phyloP scores from a whole-genome alignment of 2,797 vertebrate genomes.

The Synaphobranchus kaupii region DNA sequence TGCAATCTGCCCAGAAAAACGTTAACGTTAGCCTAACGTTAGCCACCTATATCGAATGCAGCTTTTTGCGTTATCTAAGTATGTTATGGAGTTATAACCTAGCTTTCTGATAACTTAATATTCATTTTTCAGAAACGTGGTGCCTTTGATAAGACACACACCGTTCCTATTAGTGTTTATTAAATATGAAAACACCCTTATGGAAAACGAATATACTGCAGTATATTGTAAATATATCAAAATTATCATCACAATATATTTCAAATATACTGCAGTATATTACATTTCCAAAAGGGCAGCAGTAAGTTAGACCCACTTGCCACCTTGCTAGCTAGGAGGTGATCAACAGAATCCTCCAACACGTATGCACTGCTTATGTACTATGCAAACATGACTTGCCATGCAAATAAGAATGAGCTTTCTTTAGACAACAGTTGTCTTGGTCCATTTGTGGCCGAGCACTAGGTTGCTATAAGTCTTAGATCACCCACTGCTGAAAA shows the following conservation, averaged over 20 bases:
- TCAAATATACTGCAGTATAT: no score
- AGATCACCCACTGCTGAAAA: not conserved
- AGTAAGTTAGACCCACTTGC: not conserved
- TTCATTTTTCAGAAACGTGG: not conserved
- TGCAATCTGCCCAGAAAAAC: not conserved
- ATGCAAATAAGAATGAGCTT: not conserved
- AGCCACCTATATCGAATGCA: not conserved
- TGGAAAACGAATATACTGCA: no score
- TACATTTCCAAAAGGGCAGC: no score
- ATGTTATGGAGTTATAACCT: not conserved
- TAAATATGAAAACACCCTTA: not conserved
- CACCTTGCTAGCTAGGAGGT: not conserved
- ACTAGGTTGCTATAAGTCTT: not conserved
- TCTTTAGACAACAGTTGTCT: not conserved
- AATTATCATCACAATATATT: no score
- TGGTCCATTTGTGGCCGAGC: not conserved
- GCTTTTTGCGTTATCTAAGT: not conserved
- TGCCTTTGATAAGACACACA: not conserved
- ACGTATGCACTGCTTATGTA: not conserved
- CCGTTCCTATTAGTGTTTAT: not conserved
- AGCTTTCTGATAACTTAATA: not conserved
- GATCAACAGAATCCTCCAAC: not conserved
- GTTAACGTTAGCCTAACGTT: no score
- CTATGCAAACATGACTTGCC: not conserved
- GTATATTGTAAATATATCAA: no score